phyloP scores from a whole-genome alignment of 2,888 invertebrate genomes.

The Selenia dentaria region DNA sequence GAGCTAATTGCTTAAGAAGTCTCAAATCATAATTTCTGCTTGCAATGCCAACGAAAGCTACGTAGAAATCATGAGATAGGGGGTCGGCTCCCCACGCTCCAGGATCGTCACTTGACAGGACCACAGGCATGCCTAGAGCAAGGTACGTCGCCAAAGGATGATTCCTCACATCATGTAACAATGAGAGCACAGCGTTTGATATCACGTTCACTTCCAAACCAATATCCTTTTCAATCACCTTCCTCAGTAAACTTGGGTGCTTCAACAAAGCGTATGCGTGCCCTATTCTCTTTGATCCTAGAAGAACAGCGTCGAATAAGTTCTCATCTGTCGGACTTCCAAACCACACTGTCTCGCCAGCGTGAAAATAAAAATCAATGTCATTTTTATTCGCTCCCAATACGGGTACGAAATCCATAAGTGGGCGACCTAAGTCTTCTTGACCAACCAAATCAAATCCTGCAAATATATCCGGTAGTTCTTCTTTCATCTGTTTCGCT shows the following conservation, averaged over 20 bases:
- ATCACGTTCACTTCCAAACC: slow-evolving; percentile 92
- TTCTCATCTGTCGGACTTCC: slow-evolving; percentile 88
- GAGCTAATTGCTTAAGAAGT: slow-evolving; percentile 89
- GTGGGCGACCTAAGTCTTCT: slow-evolving; percentile 88
- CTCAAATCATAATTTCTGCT: slow-evolving; percentile 88
- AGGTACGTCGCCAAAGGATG: slow-evolving; percentile 89
- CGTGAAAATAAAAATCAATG: slow-evolving; percentile 90
- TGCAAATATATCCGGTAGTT: slow-evolving; percentile 87
- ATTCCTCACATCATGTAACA: slow-evolving; percentile 89
- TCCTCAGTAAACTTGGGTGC: slow-evolving; percentile 87
- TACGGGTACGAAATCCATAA: slow-evolving; percentile 84
- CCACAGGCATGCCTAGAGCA: slow-evolving; percentile 88
- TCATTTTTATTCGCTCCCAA: slow-evolving; percentile 76
- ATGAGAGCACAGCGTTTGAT: slow-evolving; percentile 89
- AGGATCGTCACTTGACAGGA: slow-evolving; percentile 92
- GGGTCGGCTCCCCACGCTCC: slow-evolving; percentile 91
- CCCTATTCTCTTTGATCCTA: slow-evolving; percentile 90
- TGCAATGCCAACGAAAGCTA: slow-evolving; percentile 90
- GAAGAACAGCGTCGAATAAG: slow-evolving; percentile 89
- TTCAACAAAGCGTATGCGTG: slow-evolving; percentile 90
- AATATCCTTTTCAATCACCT: slow-evolving; percentile 84
- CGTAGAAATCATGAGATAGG: slow-evolving; percentile 91
- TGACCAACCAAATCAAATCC: slow-evolving; percentile 94
- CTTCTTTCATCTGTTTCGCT: slow-evolving; percentile 61
- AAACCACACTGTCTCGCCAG: slow-evolving; percentile 92